A percentile compares a stretch with the other conserved stretches of the same genome.
These are phyloP conservation scores for Chelidonichthys spinosus DNA, from an alignment of 2,797 vertebrate genomes.

Conservation along the genomic window DNA sequence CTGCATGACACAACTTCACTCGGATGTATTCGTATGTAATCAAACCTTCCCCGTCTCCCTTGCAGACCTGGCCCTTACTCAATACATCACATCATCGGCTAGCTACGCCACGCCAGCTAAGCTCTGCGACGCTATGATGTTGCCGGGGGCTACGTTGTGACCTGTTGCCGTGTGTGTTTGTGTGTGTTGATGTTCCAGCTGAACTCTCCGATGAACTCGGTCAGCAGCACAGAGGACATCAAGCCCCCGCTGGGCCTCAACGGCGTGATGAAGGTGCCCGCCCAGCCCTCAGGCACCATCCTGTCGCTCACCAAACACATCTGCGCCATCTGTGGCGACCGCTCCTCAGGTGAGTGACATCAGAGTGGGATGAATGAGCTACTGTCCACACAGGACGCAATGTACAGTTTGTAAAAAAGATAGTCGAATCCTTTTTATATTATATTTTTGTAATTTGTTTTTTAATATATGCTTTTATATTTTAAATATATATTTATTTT, in stretches of 20 bases:
- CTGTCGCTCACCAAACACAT: slow-evolving; percentile 99
- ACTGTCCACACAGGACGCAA: not conserved
- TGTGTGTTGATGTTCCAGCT: slow-evolving; percentile 89
- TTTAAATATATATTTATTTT: no score
- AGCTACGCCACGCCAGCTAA: not conserved
- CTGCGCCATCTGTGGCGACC: slow-evolving; percentile 98
- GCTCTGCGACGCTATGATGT: not conserved
- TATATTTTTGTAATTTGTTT: not conserved
- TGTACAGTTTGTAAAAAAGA: not conserved
- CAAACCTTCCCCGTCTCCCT: slow-evolving; percentile 4
- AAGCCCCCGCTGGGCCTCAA: slow-evolving; percentile 97
- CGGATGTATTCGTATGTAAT: slow-evolving; percentile 24
- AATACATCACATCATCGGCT: slow-evolving; percentile 29
- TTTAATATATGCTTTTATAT: no score
- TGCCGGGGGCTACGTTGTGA: slow-evolving; percentile 58
- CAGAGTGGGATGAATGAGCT: not conserved
- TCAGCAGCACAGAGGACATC: slow-evolving; percentile 98
- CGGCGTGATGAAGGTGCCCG: slow-evolving; percentile 96
- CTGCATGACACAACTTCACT: slow-evolving; percentile 24
- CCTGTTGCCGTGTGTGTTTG: slow-evolving; percentile 70
- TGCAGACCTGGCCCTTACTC: slow-evolving; percentile 11
- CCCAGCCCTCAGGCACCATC: slow-evolving; percentile 90
- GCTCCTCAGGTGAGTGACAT: slow-evolving; percentile 92
- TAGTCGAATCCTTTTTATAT: no score
- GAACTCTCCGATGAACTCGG: slow-evolving; percentile 96